Evolutionary conservation across 2,797 vertebrate species (phyloP), one percentile per base, ranked within the genome.

Genomic region (Sebastes flavidus): DNA sequence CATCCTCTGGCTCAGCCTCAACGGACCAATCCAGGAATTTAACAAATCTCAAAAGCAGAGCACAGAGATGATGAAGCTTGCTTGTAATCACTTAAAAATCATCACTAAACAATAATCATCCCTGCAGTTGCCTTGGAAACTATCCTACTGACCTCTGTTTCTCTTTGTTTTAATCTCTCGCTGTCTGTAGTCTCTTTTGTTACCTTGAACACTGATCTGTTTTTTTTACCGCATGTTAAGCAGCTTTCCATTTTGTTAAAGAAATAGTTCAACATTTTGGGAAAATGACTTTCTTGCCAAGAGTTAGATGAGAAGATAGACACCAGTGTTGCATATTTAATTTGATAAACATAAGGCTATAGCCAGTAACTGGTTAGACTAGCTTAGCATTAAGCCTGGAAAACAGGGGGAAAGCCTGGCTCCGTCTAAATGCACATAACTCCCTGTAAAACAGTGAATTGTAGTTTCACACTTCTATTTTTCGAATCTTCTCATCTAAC

Each of bases 31-130:
- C 81, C 83, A 85, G 78, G 81, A 84, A 56, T 80, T 75, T 56
- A 8, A 81, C 76, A 69, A 90, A 89, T 93, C 90, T 80, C 34
- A 69, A 84, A 88, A 91, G 80, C 77, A 49, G 72, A 69, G 84
- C 75, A 9, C 42, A 49, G 42, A 49, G 42, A 8, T 49, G 42
- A 56, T 24, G 54, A 55, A 0, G 38, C 68, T 65, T 34, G 20
- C 71, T 82, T 75, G 75, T 87, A 66, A 84, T 87, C 75, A 66
- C 80, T 85, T 75, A 62, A 77, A 85, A 81, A 86, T 62, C 74
- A 77, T 67, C 56, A 42, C 16, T 49, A 49, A 49, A 49, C 42
- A 49, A 22, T 22, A n/a, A 69, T 78, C 38, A 29, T 78, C 65
- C 27, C 42, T 25, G 25, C 65, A 29, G 75, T 78, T 72, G 55